Percentiles rank a stretch among this genome's conserved stretches.
Evolutionary conservation across 2,888 invertebrate genomes (phyloP).

Genomic region (Xiphydria camelus): DNA sequence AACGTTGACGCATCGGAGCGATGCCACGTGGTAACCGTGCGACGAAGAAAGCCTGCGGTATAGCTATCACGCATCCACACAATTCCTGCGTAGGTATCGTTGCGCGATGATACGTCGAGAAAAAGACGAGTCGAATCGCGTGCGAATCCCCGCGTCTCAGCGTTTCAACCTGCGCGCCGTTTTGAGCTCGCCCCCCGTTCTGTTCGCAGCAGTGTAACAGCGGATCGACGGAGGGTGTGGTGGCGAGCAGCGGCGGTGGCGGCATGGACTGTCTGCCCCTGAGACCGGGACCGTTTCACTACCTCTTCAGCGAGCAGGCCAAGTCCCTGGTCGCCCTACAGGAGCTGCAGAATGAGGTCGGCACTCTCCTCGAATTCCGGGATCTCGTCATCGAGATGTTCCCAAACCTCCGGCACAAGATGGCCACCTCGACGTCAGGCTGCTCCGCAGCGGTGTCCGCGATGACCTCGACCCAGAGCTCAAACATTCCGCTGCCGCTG

Average conservation of each 20-base stretch:
- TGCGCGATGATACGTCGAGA: no score
- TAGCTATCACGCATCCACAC: no score
- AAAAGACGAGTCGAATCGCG: no score
- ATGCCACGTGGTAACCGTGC: no score
- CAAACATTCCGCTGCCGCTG: slow-evolving; percentile 52
- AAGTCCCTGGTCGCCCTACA: slow-evolving; percentile 84
- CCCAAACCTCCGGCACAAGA: slow-evolving; percentile 86
- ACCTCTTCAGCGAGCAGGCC: slow-evolving; percentile 85
- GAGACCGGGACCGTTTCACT: slow-evolving; percentile 77
- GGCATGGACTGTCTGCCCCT: slow-evolving; percentile 84
- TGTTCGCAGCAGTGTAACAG: slow-evolving; percentile 48
- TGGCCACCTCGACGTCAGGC: slow-evolving; percentile 68
- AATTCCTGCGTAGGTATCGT: no score
- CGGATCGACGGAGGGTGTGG: slow-evolving; percentile 42
- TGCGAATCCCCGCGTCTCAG: no score
- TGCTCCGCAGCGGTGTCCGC: slow-evolving; percentile 55
- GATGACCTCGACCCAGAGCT: slow-evolving; percentile 59
- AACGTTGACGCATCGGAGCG: no score
- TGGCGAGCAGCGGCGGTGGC: slow-evolving; percentile 42
- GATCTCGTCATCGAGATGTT: slow-evolving; percentile 94
- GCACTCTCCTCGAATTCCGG: slow-evolving; percentile 86
- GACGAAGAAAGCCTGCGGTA: no score
- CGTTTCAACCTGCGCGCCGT: no score
- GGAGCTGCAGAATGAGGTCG: slow-evolving; percentile 93
- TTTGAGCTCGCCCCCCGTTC: no score